These are phyloP conservation scores for Python bivittatus DNA, from an alignment of 2,113 vertebrate genomes.

Conservation along the genomic window DNA sequence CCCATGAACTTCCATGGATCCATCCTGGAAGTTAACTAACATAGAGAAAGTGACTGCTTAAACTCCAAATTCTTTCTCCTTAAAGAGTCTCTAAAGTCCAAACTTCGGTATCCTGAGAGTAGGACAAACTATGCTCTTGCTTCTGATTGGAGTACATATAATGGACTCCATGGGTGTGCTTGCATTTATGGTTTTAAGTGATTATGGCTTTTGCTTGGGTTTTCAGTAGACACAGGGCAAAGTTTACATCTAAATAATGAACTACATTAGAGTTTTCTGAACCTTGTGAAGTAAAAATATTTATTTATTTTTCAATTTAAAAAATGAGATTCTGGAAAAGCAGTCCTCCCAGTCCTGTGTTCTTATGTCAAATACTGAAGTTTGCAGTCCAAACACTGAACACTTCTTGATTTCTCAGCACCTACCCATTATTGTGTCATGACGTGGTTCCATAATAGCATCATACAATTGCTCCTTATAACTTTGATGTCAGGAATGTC, in stretches of 20 bases:
- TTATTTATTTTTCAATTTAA: background rate
- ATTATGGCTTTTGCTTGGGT: background rate
- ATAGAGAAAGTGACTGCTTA: background rate
- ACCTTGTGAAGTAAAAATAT: background rate
- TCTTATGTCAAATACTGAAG: background rate
- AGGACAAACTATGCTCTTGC: background rate
- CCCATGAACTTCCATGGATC: background rate
- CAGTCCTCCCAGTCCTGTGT: background rate
- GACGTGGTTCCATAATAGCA: background rate
- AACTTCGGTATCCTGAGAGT: background rate
- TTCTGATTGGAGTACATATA: background rate
- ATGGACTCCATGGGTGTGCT: background rate
- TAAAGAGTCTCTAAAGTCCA: background rate
- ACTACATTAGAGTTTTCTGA: background rate
- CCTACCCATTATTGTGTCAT: background rate
- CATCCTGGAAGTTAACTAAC: background rate
- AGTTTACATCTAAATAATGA: background rate
- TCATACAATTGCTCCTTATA: slow-evolving; percentile 14
- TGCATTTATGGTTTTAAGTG: background rate
- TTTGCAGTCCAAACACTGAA: background rate
- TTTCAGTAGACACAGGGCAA: background rate
- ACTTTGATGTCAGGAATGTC: background rate
- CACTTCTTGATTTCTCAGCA: background rate
- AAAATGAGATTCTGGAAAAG: slow-evolving; percentile 2
- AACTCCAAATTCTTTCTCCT: background rate